phyloP scores from a whole-genome alignment of 2,797 vertebrate genomes.

The Falco rusticolus region DNA sequence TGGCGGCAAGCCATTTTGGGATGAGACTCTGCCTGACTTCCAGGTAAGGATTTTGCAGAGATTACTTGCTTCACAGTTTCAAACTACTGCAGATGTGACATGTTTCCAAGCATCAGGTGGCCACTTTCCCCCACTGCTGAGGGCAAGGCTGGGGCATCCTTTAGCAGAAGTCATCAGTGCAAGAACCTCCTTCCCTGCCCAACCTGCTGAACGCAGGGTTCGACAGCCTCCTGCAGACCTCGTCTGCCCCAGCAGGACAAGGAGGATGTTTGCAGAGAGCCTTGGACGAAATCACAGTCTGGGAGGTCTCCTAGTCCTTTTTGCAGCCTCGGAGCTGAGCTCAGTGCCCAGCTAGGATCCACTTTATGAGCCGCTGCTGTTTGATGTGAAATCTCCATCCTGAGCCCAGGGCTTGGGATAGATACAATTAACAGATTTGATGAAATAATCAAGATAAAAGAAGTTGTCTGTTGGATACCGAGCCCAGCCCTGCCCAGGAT shows the following conservation, averaged over 20 bases:
- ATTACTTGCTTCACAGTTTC: background rate
- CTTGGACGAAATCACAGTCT: background rate
- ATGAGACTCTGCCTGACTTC: background rate
- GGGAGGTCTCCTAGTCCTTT: background rate
- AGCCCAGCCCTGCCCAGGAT: background rate
- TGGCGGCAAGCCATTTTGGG: background rate
- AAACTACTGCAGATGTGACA: background rate
- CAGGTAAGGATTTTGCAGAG: background rate
- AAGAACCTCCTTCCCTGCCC: background rate
- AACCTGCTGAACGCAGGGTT: background rate
- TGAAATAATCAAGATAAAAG: background rate
- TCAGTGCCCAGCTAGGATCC: background rate
- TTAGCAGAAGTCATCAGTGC: background rate
- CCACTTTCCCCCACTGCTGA: background rate
- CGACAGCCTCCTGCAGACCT: background rate
- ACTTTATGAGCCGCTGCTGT: background rate
- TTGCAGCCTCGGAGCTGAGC: background rate
- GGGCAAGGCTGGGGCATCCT: background rate
- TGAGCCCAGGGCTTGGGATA: background rate
- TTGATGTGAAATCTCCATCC: background rate
- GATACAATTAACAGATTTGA: constrained; percentile 25
- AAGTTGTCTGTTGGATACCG: background rate
- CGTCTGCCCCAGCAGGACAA: accelerated
- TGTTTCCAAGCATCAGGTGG: background rate
- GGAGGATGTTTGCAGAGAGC: background rate